Conservation (phyloP, 2,797 vertebrate genomes). For the Melanotaenia parkinsoni region DNA sequence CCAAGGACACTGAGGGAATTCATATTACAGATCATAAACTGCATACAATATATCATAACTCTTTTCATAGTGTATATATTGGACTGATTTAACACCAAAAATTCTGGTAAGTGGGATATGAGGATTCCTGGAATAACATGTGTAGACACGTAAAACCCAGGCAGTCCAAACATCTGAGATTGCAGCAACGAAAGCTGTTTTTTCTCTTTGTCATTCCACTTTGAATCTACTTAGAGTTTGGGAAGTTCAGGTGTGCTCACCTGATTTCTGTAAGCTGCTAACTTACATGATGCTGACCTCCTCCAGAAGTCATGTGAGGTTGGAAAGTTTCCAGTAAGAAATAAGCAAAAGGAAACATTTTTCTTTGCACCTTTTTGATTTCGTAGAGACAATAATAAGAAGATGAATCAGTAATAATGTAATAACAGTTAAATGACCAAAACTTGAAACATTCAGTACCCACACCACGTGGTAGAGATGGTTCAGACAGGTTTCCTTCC, state of each 20-base stretch:
- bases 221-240: not conserved
- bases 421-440: no score
- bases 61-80: not conserved
- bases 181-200: not conserved
- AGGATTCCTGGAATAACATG: not conserved
- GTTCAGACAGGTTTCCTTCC: no score
- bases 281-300: not conserved
- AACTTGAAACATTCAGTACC: no score
- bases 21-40: constrained; percentile 1
- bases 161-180: not conserved
- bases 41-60: not conserved
- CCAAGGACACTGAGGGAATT: not conserved
- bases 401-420: no score
- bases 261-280: not conserved
- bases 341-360: no score
- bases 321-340: no score
- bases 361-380: no score
- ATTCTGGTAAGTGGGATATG: not conserved
- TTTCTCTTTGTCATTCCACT: not conserved
- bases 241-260: not conserved
- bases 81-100: not conserved
- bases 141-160: not conserved
- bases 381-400: no score
- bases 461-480: no score
- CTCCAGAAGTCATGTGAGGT: no score